Evolutionary conservation across 2,797 vertebrate genomes (phyloP).

Genomic region (Oophaga sylvatica): DNA sequence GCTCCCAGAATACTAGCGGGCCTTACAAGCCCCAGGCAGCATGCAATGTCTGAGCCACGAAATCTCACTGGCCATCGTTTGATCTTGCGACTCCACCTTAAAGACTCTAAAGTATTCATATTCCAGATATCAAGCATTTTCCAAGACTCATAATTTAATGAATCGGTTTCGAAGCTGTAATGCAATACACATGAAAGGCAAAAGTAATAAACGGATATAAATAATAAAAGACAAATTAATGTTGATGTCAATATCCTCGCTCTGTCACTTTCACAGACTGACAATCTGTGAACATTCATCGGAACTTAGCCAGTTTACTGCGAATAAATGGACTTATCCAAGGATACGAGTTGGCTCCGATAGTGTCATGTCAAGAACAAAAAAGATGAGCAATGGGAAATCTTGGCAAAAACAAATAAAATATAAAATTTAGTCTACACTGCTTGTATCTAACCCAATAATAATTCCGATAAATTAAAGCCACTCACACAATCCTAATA

Average conservation of each 20-base stretch:
- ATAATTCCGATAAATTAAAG: background rate
- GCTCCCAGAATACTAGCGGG: no score
- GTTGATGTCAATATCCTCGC: background rate
- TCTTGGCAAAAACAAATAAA: background rate
- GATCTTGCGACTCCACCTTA: no score
- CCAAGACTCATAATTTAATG: background rate
- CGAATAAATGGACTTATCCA: slow-evolving; percentile 14
- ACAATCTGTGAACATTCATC: background rate
- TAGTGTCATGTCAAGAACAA: background rate
- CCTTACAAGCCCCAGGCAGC: no score
- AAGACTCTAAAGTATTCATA: background rate
- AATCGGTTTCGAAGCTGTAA: background rate
- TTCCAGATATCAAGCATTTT: background rate
- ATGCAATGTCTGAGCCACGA: no score
- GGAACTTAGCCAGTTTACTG: background rate
- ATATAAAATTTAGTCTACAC: background rate
- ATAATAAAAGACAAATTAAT: background rate
- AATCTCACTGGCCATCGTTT: no score
- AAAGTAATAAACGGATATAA: background rate
- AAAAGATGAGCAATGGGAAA: background rate
- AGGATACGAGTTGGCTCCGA: background rate
- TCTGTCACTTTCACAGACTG: background rate
- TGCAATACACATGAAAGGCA: background rate
- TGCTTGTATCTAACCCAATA: background rate
- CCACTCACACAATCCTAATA: background rate